These are phyloP conservation scores for Hydriomena furcata DNA, from an alignment of 2,888 invertebrate species.

Conservation along the genomic window DNA sequence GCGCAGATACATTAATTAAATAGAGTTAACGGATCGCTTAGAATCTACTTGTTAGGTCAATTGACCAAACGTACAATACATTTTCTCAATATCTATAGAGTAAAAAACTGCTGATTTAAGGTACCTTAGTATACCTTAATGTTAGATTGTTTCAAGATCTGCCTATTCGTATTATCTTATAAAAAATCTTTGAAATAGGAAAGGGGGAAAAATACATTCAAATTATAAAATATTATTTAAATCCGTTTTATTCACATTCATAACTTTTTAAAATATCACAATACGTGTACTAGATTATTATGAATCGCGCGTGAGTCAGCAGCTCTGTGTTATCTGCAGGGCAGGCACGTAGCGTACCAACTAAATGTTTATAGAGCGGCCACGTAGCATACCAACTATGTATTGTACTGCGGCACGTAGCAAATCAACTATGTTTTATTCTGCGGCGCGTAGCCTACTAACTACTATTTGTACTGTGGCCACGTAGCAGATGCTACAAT, in stretches of 20 bases:
- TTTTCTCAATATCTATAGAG: no score
- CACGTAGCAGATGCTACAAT: no score
- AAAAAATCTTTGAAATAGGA: no score
- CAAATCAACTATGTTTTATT: no score
- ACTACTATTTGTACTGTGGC: no score
- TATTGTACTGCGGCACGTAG: no score
- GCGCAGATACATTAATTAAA: slow-evolving; percentile 9
- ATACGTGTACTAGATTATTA: slow-evolving; percentile 61
- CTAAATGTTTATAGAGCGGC: neutral
- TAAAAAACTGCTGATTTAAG: no score
- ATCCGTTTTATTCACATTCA: no score
- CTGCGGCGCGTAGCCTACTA: no score
- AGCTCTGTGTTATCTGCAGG: slow-evolving; percentile 55
- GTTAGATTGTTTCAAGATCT: neutral
- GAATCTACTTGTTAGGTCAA: neutral
- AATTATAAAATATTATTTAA: no score
- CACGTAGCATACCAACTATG: slow-evolving; percentile 24
- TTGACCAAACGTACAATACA: no score
- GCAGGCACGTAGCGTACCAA: slow-evolving; percentile 49
- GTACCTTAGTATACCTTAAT: no score
- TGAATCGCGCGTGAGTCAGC: slow-evolving; percentile 72
- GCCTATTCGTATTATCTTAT: neutral
- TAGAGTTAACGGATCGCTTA: neutral
- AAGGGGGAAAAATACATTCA: neutral
- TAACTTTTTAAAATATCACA: slow-evolving; percentile 52